phyloP scores from a whole-genome alignment of 2,113 vertebrate genomes.

The Nyctibius bracteatus region DNA sequence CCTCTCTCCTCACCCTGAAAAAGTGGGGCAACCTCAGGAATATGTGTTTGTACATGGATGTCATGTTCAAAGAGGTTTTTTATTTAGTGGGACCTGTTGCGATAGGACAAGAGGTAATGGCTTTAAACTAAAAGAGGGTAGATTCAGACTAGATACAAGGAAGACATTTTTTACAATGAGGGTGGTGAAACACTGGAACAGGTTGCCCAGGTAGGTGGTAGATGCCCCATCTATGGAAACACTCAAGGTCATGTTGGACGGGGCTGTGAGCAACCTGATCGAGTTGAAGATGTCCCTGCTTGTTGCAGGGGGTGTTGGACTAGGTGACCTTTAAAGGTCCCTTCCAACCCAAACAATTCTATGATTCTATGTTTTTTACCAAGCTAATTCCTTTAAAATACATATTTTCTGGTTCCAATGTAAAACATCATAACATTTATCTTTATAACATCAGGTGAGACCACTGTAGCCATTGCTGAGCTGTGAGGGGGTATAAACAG shows the following conservation, averaged over 20 bases:
- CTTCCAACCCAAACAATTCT: not conserved
- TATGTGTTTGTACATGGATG: fast-evolving
- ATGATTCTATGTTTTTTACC: not conserved
- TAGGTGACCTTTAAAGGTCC: not conserved
- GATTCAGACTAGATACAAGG: not conserved
- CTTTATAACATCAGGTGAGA: not conserved
- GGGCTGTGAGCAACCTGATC: not conserved
- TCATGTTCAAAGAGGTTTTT: not conserved
- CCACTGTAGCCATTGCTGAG: not conserved
- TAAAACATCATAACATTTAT: not conserved
- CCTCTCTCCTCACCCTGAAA: not conserved
- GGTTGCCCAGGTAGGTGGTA: not conserved
- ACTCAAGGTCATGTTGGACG: fast-evolving
- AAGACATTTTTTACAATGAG: not conserved
- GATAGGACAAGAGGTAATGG: not conserved
- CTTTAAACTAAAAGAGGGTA: not conserved
- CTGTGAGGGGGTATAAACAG: not conserved
- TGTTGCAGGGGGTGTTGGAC: fast-evolving
- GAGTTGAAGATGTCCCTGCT: not conserved
- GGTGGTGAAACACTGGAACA: not conserved
- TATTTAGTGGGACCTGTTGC: not conserved
- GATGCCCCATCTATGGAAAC: not conserved
- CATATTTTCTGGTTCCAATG: not conserved
- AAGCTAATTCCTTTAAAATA: not conserved
- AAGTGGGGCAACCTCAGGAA: not conserved